Conservation (phyloP, 1,140 invertebrate genomes). For the Pogonognathellus flavescens region DNA sequence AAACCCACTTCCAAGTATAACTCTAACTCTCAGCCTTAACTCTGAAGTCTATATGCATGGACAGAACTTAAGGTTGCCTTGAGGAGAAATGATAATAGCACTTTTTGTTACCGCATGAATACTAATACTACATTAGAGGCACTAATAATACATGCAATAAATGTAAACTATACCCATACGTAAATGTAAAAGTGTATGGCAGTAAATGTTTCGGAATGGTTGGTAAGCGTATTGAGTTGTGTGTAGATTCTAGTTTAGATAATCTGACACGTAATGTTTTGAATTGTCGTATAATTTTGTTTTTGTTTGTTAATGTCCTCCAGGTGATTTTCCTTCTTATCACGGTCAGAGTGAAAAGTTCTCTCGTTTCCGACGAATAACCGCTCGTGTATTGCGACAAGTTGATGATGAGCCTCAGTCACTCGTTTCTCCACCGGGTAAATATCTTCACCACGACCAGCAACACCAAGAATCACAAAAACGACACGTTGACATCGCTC, state of each 20-base stretch:
- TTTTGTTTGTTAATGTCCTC: not conserved
- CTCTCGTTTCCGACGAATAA: constrained; percentile 16
- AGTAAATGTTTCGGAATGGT: too few relatives aligned
- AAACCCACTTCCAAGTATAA: not conserved
- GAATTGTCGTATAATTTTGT: not conserved
- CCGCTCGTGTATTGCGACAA: constrained; percentile 39
- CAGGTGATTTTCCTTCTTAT: not conserved
- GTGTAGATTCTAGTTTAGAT: too few relatives aligned
- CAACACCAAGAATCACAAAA: not conserved
- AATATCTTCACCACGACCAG: not conserved
- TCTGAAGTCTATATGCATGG: not conserved
- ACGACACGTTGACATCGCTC: not conserved
- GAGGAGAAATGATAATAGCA: too few relatives aligned
- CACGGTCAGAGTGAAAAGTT: not conserved
- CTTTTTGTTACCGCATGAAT: too few relatives aligned
- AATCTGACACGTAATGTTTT: not conserved
- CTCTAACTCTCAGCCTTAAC: not conserved
- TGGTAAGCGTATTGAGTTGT: not conserved
- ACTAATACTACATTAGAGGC: not conserved
- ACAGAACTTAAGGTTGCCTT: not conserved
- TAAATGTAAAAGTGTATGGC: not conserved
- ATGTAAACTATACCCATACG: not conserved
- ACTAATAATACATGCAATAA: too few relatives aligned
- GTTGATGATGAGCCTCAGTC: not conserved
- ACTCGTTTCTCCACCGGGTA: not conserved